Evolutionary conservation across 2,797 vertebrate genomes (phyloP).

Genomic region (Amblyopsis hoosieri): DNA sequence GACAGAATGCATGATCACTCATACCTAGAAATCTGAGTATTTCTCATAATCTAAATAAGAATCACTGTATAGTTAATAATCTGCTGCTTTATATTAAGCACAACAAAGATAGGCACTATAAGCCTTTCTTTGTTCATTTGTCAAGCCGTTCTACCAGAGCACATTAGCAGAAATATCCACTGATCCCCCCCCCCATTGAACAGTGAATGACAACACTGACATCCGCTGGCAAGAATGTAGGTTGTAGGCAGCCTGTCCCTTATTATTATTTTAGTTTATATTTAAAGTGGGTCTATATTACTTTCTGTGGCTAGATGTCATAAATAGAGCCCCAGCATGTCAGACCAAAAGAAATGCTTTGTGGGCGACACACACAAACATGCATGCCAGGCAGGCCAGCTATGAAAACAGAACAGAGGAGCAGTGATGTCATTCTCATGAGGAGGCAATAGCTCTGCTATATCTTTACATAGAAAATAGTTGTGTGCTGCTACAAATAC

Average conservation of each 20-base stretch:
- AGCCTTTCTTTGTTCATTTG: slow-evolving; percentile 76
- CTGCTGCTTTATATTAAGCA: slow-evolving; percentile 36
- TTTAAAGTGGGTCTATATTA: too few species aligned
- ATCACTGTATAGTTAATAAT: slow-evolving; percentile 52
- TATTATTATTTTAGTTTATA: too few species aligned
- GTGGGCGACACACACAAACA: too few species aligned
- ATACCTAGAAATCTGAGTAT: slow-evolving; percentile 25
- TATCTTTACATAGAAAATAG: too few species aligned
- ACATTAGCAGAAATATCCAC: slow-evolving; percentile 51
- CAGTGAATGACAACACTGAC: slow-evolving; percentile 62
- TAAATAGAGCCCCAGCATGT: too few species aligned
- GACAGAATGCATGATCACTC: background rate
- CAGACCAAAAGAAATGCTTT: too few species aligned
- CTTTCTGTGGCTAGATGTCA: too few species aligned
- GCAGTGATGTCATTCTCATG: too few species aligned
- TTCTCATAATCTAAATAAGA: slow-evolving; percentile 28
- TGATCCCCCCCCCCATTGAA: slow-evolving; percentile 32
- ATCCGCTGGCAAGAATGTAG: slow-evolving; percentile 76
- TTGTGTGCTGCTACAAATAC: background rate
- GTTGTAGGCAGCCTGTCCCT: background rate
- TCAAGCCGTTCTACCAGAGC: slow-evolving; percentile 45
- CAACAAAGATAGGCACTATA: slow-evolving; percentile 42
- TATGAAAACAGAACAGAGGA: too few species aligned
- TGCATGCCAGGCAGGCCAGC: too few species aligned
- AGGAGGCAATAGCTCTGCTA: background rate